Evolutionary conservation across 2,888 invertebrate genomes (phyloP).

Genomic region (Meghimatium bilineatum): DNA sequence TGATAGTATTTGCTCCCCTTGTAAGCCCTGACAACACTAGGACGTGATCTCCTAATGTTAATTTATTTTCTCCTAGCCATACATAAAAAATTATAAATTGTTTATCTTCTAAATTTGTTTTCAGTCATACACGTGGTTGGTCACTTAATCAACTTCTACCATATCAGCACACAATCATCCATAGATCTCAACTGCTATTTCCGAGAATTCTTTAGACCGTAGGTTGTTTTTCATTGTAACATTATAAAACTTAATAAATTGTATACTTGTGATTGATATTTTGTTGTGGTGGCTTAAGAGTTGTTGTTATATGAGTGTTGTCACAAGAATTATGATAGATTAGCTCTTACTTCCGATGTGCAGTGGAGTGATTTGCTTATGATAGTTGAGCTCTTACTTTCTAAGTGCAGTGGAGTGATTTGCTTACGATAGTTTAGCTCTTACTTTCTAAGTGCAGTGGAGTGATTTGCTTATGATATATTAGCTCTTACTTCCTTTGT

Average conservation of each 20-base stretch:
- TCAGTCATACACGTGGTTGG: conserved; percentile 81
- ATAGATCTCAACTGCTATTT: conserved; percentile 68
- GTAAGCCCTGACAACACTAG: too few relatives aligned
- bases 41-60: not conserved
- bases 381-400: too few relatives aligned
- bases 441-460: too few relatives aligned
- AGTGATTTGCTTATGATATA: too few relatives aligned
- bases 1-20: too few relatives aligned
- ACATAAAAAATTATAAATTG: not conserved
- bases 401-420: too few relatives aligned
- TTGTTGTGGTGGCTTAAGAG: not conserved
- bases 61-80: not conserved
- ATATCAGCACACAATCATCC: conserved; percentile 81
- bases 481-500: too few relatives aligned
- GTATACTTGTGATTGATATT: not conserved
- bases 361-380: too few relatives aligned
- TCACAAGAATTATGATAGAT: too few relatives aligned
- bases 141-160: conserved; percentile 82
- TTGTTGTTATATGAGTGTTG: not conserved
- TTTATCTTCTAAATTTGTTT: conserved; percentile 47
- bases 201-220: conserved; percentile 68
- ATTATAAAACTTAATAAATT: too few relatives aligned
- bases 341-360: too few relatives aligned
- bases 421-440: too few relatives aligned
- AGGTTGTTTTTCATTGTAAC: conserved; percentile 52